These are phyloP conservation scores for Drosophila anomalipes DNA, from an alignment of 2,888 invertebrate species.

Conservation along the genomic window DNA sequence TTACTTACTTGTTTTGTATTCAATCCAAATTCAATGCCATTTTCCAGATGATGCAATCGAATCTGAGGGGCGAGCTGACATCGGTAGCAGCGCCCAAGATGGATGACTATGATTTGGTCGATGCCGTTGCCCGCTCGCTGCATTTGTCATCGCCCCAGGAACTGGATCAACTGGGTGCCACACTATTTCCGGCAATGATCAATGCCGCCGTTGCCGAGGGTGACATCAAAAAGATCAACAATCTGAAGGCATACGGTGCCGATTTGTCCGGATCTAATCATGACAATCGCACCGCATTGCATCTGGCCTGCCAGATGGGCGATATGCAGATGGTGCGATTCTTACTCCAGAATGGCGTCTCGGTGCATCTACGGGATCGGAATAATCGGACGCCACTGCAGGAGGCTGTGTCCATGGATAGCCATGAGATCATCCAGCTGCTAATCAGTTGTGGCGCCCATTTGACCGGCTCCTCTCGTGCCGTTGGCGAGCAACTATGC, in stretches of 20 bases:
- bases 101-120: slow-evolving; percentile 87
- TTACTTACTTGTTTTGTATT: no score
- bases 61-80: slow-evolving; percentile 93
- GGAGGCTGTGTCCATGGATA: slow-evolving; percentile 89
- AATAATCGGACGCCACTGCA: slow-evolving; percentile 90
- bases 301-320: slow-evolving; percentile 92
- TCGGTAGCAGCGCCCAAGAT: slow-evolving; percentile 78
- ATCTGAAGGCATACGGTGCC: slow-evolving; percentile 87
- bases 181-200: slow-evolving; percentile 90
- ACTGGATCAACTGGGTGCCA: slow-evolving; percentile 86
- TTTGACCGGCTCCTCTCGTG: slow-evolving; percentile 87
- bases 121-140: slow-evolving; percentile 87
- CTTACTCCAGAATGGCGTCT: slow-evolving; percentile 92
- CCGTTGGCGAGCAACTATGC: slow-evolving; percentile 89
- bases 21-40: not conserved
- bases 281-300: slow-evolving; percentile 92
- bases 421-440: slow-evolving; percentile 88
- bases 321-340: slow-evolving; percentile 89
- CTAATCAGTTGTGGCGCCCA: slow-evolving; percentile 92
- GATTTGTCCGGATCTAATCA: slow-evolving; percentile 91
- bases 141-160: slow-evolving; percentile 87
- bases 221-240: slow-evolving; percentile 86
- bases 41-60: slow-evolving; percentile 90
- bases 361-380: slow-evolving; percentile 92
- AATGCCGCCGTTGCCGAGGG: slow-evolving; percentile 88